Conservation (phyloP, 2,797 vertebrate genomes). For the Enteromius thamalakanensis region DNA sequence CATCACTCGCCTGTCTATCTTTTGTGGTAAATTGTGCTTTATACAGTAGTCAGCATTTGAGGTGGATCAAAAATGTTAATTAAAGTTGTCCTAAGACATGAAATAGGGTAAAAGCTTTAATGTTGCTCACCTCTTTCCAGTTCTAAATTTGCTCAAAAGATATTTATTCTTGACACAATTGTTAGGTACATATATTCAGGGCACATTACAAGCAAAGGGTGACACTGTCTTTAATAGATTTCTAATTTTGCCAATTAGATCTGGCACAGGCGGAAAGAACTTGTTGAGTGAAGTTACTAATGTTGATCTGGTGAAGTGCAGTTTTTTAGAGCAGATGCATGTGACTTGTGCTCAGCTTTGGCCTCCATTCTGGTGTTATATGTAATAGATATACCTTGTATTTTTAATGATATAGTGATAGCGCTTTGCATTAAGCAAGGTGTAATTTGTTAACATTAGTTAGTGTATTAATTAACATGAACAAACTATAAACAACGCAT, state of each 20-base stretch:
- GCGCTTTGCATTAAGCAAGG: too few species aligned
- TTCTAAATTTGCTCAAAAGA: constrained; percentile 53
- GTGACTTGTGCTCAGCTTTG: background rate
- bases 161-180: constrained; percentile 56
- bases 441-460: too few species aligned
- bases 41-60: too few species aligned
- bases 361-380: background rate
- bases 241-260: constrained; percentile 50
- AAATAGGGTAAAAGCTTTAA: background rate
- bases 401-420: background rate
- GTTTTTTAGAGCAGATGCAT: background rate
- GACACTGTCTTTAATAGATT: constrained; percentile 51
- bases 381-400: background rate
- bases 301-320: constrained; percentile 4
- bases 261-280: constrained; percentile 39
- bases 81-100: background rate
- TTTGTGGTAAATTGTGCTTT: background rate
- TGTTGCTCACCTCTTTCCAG: constrained; percentile 55
- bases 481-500: too few species aligned
- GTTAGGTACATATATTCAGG: constrained; percentile 43
- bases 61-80: too few species aligned
- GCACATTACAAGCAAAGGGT: constrained; percentile 55
- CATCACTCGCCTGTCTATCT: background rate
- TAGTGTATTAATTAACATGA: too few species aligned
- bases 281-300: constrained; percentile 17